Base-by-base conservation (phyloP, 2,113 vertebrate genomes). In the Micronycteris hirsuta region DNA sequence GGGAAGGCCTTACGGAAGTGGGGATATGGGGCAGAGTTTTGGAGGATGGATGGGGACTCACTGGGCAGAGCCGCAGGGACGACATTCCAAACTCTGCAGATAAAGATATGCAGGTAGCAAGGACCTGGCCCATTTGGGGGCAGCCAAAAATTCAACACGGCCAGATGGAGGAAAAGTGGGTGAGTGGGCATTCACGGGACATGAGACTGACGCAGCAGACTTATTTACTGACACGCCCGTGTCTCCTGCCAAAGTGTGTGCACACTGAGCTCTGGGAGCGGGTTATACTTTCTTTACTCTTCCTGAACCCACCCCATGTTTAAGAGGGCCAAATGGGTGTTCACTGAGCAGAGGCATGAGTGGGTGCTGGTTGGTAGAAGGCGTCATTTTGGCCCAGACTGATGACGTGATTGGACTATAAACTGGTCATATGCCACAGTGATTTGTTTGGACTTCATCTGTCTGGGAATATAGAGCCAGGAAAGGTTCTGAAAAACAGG, bases 111-210 rank as follows among this genome's bases (percentile, higher is more conserved):
- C 28, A 9, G 65, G 38, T 36, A 8, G 36, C 24, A 33, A 82
- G 45, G 15, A 20, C 24, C 1, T 28, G 71, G 43, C 4, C 2
- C 4, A 1, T 5, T 78, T 41, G 12, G 36, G 47, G 63, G 31
- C 3, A 76, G 43, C 38, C 33, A 61, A 56, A 33, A 11, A 0
- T 22, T 20, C 41, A 54, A 0, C 1, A 0, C 41, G 1, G 5
- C 4, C 31, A 11, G 38, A 41, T 17, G 43, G 1, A 41, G 56
- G 36, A n/a, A n/a, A 31, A 33, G 22, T 0, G 41, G 16, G 0
- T 4, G 11, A 54, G 24, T n/a, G 77, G 77, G 24, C 26, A n/a
- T 54, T 61, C 38, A 7, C 58, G 26, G 85, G 45, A 15, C 43
- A 2, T 19, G 58, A 88, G 43, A 16, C 36, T 6, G 14, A 52